Conservation (phyloP, 64 coral and sea anemone species). For the Pocillopora damicornis region DNA sequence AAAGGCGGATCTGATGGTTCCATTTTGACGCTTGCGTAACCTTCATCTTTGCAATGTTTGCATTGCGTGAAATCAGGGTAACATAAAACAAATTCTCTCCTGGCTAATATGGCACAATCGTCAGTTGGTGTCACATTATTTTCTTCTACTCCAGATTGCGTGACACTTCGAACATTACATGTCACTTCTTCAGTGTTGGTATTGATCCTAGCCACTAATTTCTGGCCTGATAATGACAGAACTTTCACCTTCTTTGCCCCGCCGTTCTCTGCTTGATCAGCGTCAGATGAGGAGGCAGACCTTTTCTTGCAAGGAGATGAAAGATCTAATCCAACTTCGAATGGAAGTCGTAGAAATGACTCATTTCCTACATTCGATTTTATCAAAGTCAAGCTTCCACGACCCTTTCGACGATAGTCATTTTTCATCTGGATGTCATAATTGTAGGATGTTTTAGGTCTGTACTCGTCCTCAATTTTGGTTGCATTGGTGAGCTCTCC, state of each 20-base stretch:
- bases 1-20: not conserved
- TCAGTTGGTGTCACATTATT: not conserved
- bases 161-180: not conserved
- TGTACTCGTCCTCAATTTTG: no score
- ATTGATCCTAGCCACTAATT: not conserved
- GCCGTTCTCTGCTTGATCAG: not conserved
- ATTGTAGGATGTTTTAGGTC: not conserved
- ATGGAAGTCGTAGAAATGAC: not conserved
- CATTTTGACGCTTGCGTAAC: not conserved
- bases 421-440: not conserved
- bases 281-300: not conserved
- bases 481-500: no score
- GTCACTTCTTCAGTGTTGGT: not conserved
- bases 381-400: not conserved
- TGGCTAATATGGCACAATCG: not conserved
- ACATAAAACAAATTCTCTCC: not conserved
- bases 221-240: not conserved
- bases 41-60: not conserved
- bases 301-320: not conserved
- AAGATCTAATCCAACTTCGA: not conserved
- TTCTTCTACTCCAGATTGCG: not conserved
- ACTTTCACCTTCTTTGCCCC: constrained; percentile 7
- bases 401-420: not conserved
- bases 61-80: not conserved
- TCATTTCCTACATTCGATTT: not conserved